Evolutionary conservation across 2,888 invertebrate species (phyloP), one percentile per base, ranked within the genome.

Genomic region (Pollenia amentaria): DNA sequence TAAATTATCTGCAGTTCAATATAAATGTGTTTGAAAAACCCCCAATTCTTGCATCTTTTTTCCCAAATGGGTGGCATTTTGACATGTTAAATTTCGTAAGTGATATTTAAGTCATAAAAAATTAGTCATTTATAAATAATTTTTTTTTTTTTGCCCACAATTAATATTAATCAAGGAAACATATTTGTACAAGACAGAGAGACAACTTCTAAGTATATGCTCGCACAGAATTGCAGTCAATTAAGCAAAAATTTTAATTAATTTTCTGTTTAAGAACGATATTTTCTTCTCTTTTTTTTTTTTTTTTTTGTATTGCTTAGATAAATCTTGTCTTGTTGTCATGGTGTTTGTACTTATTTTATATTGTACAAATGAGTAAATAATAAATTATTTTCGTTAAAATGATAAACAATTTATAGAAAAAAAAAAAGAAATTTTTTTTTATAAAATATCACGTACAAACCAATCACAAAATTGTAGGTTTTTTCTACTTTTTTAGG

Each of bases 101-200:
- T 44, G 16, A 70, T 62, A 53, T 79, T 72, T 64, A 0, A 51
- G 40, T 60, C 40, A 9, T 9, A 72, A 29, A 70, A 53, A 79
- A 53, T 53, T 48, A 29, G 51, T 73, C 46, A 81, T 57, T 73
- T 57, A 55, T 48, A 64, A 46, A 29, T 29, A 29, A 29, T 29
- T 29, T 69, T 40, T 46, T 69, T 42, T 60, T 29, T 42, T n/a
- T 79, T 85, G 65, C 42, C 65, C 76, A 81, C 77, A 85, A 85
- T 85, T 81, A 85, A 85, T 85, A 77, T 60, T 73, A 81, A 81
- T 85, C 81, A 85, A 81, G 81, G 75, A 85, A 81, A 85, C 70
- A 70, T 69, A 62, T 78, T 79, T 42, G 29, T 70, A 21, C 18
- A 11, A 18, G 40, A 29, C n/a, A 69, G n/a, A 7, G 14, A 29